Conservation (phyloP, 2,888 invertebrate species). For the Leucophenga montana region DNA sequence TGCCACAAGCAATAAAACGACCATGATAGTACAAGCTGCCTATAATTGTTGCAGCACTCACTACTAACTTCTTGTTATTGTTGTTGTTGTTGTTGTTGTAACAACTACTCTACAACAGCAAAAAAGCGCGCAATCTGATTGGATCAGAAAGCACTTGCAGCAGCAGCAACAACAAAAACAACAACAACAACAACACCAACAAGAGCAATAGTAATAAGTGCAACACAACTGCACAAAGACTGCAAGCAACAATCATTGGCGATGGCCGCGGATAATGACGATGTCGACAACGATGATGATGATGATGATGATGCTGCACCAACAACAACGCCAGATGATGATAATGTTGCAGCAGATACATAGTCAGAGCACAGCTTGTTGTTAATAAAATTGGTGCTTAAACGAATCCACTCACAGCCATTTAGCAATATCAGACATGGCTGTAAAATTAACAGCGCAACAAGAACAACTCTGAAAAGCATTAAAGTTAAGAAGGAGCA, state of each 20-base stretch:
- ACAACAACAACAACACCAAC: slow-evolving; percentile 25
- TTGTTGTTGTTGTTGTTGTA: slow-evolving; percentile 27
- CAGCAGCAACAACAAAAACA: slow-evolving; percentile 29
- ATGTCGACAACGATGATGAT: slow-evolving; percentile 18
- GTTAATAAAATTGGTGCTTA: slow-evolving; percentile 71
- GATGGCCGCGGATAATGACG: slow-evolving; percentile 25
- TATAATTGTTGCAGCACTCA: slow-evolving; percentile 35
- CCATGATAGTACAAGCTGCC: slow-evolving; percentile 37
- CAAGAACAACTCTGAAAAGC: slow-evolving; percentile 40
- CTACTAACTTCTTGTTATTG: slow-evolving; percentile 3
- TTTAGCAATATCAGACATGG: slow-evolving; percentile 70
- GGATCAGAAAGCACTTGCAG: slow-evolving; percentile 57
- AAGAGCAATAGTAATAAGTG: slow-evolving; percentile 18
- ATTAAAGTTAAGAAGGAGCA: neutral
- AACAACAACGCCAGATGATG: neutral
- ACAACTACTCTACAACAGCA: slow-evolving; percentile 50
- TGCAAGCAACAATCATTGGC: slow-evolving; percentile 25
- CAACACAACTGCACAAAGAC: slow-evolving; percentile 16
- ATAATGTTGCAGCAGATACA: slow-evolving; percentile 54
- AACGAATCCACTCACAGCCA: slow-evolving; percentile 71
- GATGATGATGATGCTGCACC: neutral
- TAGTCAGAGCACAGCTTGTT: slow-evolving; percentile 57
- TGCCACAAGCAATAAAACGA: slow-evolving; percentile 47
- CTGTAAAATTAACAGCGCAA: slow-evolving; percentile 67
- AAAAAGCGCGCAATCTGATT: slow-evolving; percentile 62